Evolutionary conservation across 1,140 invertebrate genomes (phyloP).

Genomic region (Drosophila yakuba): DNA sequence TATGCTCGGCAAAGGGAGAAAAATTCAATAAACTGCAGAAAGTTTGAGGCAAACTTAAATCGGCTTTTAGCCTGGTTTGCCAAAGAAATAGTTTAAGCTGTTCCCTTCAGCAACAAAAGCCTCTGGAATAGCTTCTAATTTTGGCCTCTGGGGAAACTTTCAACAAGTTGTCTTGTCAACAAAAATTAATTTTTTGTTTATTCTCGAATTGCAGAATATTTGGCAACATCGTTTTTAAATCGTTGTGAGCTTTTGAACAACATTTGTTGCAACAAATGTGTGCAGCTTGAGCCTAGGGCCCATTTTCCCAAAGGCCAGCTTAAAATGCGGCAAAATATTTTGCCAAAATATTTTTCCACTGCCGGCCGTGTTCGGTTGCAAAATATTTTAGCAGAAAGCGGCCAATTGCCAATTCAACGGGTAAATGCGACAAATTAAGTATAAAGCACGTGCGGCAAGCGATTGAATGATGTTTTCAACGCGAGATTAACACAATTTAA

Average conservation of each 20-base stretch:
- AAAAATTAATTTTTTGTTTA: slow-evolving; percentile 9
- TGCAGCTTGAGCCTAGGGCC: background rate
- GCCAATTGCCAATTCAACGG: slow-evolving; percentile 1
- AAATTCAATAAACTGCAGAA: slow-evolving; percentile 37
- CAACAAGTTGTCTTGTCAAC: slow-evolving; percentile 27
- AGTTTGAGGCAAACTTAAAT: slow-evolving; percentile 36
- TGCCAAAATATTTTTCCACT: slow-evolving; percentile 5
- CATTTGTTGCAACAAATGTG: background rate
- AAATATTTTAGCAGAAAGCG: slow-evolving; percentile 13
- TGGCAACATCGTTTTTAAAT: background rate
- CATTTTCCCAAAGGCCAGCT: background rate
- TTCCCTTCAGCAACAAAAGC: background rate
- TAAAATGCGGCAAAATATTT: slow-evolving; percentile 10
- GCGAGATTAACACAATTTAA: slow-evolving; percentile 32
- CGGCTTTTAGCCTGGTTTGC: slow-evolving; percentile 28
- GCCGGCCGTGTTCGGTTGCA: background rate
- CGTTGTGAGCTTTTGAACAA: background rate
- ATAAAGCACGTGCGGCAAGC: slow-evolving; percentile 38
- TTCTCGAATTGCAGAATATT: slow-evolving; percentile 1
- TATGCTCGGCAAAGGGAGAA: slow-evolving; percentile 1
- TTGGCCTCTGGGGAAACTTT: slow-evolving; percentile 5
- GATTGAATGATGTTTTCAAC: slow-evolving; percentile 11
- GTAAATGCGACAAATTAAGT: slow-evolving; percentile 8
- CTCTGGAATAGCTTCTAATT: background rate
- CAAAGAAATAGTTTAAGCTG: slow-evolving; percentile 18